Percentiles rank a stretch among this genome's conserved stretches.
These are phyloP conservation scores for Campopleginae sp. DNA, from an alignment of 2,888 invertebrate genomes.

Conservation along the genomic window DNA sequence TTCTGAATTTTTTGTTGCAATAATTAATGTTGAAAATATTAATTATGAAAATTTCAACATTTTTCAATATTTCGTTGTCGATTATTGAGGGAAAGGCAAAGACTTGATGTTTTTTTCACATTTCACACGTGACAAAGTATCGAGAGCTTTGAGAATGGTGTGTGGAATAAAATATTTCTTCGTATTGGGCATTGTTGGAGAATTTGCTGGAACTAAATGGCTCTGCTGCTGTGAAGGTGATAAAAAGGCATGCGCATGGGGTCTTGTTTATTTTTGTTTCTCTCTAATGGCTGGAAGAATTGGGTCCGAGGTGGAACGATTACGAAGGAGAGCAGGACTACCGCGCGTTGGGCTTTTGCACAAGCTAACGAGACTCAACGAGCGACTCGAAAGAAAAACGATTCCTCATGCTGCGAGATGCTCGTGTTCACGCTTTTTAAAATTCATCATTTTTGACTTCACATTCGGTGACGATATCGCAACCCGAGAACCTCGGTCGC, in stretches of 20 bases:
- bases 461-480: background rate
- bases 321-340: conserved; percentile 57
- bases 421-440: conserved; percentile 82
- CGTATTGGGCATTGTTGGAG: conserved; percentile 43
- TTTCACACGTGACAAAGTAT: background rate
- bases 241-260: conserved; percentile 33
- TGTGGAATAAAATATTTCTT: background rate
- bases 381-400: conserved; percentile 9
- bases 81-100: background rate
- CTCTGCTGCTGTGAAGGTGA: conserved; percentile 3
- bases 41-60: no score
- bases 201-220: conserved; percentile 76
- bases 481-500: conserved; percentile 10
- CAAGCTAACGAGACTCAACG: conserved; percentile 21
- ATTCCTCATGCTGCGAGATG: background rate
- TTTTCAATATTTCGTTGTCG: no score
- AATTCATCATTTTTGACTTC: conserved; percentile 61
- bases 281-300: conserved; percentile 67
- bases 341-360: conserved; percentile 8
- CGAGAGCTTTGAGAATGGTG: background rate
- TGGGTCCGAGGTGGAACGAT: conserved; percentile 74
- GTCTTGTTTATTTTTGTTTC: conserved; percentile 60
- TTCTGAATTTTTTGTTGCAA: no score
- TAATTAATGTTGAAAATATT: no score
- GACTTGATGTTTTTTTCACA: background rate